A percentile compares a stretch with the other conserved stretches of the same genome.
Conservation (phyloP, 2,797 vertebrate species). For the Hippocampus kuda region DNA sequence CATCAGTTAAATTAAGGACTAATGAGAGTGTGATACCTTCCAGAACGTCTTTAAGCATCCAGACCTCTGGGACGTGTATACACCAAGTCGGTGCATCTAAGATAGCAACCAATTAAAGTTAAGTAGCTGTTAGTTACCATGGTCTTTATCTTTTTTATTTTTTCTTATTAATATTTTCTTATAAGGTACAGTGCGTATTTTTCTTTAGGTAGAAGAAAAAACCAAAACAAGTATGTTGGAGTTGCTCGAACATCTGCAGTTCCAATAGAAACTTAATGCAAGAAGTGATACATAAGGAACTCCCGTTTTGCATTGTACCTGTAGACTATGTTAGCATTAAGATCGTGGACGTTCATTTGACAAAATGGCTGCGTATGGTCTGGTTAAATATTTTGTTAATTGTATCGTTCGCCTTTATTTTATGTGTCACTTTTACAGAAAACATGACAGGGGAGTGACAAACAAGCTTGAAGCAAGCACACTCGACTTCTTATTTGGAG, state of each 20-base stretch:
- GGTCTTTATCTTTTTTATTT: background rate
- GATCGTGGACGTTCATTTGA: background rate
- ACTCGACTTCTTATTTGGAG: background rate
- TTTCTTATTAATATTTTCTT: background rate
- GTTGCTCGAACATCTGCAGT: background rate
- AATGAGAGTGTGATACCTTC: background rate
- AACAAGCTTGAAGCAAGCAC: background rate
- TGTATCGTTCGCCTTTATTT: background rate
- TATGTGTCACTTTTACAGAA: background rate
- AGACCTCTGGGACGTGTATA: background rate
- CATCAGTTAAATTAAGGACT: constrained; percentile 1
- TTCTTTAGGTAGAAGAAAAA: background rate
- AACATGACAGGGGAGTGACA: background rate
- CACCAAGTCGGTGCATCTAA: background rate
- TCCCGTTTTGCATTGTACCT: no score
- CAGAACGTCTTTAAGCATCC: background rate
- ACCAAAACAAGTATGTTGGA: background rate
- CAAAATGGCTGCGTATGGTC: background rate
- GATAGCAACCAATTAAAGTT: background rate
- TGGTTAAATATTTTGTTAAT: background rate
- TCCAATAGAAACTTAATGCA: background rate
- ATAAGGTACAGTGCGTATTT: background rate
- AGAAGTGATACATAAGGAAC: background rate
- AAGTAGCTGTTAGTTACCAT: background rate
- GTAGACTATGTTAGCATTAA: background rate